Conservation (phyloP, 2,888 invertebrate species). For the Anagyrus pseudococci region DNA sequence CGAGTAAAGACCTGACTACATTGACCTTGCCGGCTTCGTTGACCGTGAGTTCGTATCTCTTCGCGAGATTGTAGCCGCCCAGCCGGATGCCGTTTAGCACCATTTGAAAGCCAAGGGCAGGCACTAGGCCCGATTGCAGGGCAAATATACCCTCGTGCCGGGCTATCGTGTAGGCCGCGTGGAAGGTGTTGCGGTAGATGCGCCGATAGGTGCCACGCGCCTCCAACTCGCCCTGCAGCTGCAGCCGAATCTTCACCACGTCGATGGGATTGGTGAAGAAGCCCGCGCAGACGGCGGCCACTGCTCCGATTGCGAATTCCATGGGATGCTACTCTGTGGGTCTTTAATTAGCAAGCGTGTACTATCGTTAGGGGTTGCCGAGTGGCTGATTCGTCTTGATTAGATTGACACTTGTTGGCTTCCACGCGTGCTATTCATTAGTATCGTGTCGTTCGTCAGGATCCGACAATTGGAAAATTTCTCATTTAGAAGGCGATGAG, state of each 20-base stretch:
- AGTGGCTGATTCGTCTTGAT: too few relatives aligned
- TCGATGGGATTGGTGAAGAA: slow-evolving; percentile 89
- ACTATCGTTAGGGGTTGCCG: too few relatives aligned
- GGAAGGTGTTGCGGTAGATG: slow-evolving; percentile 78
- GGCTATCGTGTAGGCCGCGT: slow-evolving; percentile 79
- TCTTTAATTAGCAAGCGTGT: too few relatives aligned
- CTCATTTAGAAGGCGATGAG: too few relatives aligned
- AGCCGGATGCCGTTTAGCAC: slow-evolving; percentile 83
- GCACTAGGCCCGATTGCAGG: slow-evolving; percentile 80
- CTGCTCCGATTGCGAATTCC: slow-evolving; percentile 81
- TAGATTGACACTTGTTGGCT: too few relatives aligned
- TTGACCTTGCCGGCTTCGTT: slow-evolving; percentile 71
- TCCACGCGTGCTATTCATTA: too few relatives aligned
- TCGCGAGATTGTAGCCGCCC: slow-evolving; percentile 64
- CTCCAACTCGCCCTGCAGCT: slow-evolving; percentile 84
- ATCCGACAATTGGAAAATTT: too few relatives aligned
- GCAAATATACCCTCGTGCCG: slow-evolving; percentile 81
- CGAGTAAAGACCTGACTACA: slow-evolving; percentile 70
- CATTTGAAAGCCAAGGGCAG: slow-evolving; percentile 88
- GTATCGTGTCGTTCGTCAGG: too few relatives aligned
- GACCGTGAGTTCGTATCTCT: slow-evolving; percentile 63
- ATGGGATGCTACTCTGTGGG: too few relatives aligned
- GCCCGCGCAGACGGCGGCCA: slow-evolving; percentile 82
- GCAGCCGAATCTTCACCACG: slow-evolving; percentile 87
- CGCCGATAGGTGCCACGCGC: slow-evolving; percentile 75